phyloP scores from a whole-genome alignment of 2,113 vertebrate genomes.

The Myanophis thanlyinensis region DNA sequence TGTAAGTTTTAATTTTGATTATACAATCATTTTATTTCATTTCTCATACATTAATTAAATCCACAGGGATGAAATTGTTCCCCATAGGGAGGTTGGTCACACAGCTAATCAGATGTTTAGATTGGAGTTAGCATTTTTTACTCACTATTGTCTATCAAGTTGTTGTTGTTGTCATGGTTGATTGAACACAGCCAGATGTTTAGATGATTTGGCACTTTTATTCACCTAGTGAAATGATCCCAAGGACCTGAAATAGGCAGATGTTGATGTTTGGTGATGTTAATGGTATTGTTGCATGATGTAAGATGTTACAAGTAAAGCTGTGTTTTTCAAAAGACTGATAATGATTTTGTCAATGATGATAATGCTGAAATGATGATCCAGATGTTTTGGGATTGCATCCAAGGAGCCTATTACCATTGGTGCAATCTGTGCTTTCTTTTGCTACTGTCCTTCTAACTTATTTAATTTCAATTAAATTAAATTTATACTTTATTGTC shows the following conservation, averaged over 20 bases:
- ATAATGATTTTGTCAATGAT: neutral
- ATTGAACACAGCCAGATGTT: neutral
- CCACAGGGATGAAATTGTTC: neutral
- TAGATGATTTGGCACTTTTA: neutral
- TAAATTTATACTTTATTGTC: too few relatives aligned
- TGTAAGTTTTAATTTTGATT: neutral
- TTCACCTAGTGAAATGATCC: neutral
- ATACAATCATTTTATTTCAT: neutral
- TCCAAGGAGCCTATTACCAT: neutral
- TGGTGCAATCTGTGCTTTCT: neutral
- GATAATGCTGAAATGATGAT: neutral
- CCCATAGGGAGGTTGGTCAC: neutral
- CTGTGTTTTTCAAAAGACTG: neutral
- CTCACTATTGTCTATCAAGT: neutral
- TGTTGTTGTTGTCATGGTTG: neutral
- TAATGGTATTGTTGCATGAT: neutral
- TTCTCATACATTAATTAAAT: neutral
- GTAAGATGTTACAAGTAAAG: neutral
- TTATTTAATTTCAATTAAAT: too few relatives aligned
- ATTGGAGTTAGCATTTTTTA: neutral
- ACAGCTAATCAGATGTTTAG: neutral
- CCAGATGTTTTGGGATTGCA: neutral
- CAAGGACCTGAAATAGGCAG: neutral
- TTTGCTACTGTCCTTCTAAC: neutral
- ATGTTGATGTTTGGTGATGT: neutral